Evolutionary conservation across 2,888 invertebrate species (phyloP).

Genomic region (Pterostichus madidus): DNA sequence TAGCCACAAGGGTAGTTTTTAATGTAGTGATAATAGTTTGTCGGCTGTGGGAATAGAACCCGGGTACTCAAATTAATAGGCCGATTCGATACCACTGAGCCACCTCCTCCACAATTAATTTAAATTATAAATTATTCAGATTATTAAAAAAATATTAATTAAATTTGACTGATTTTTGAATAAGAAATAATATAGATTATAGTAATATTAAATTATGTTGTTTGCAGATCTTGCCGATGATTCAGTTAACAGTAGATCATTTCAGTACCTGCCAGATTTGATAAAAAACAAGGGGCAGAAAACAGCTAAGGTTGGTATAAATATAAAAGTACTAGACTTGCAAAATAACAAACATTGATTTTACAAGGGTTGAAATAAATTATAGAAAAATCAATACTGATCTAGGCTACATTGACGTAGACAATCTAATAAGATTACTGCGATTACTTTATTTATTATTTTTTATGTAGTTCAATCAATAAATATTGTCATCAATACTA

Average conservation of each 20-base stretch:
- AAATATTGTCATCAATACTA: background rate
- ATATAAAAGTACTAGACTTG: constrained; percentile 30
- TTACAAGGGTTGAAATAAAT: constrained; percentile 11
- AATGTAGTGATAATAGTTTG: no score
- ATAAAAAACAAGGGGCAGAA: constrained; percentile 57
- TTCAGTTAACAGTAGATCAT: constrained; percentile 56
- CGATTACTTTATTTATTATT: background rate
- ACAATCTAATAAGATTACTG: constrained; percentile 22
- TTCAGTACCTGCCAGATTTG: constrained; percentile 64
- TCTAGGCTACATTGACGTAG: constrained; percentile 8
- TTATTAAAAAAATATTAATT: no score
- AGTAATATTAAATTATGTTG: background rate
- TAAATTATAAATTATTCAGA: no score
- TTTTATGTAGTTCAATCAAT: background rate
- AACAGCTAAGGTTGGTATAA: constrained; percentile 55
- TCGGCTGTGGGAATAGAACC: no score
- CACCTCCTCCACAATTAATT: no score
- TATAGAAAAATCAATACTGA: constrained; percentile 46
- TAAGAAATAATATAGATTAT: no score
- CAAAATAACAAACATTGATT: constrained; percentile 36
- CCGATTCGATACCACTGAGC: no score
- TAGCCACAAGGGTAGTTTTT: no score
- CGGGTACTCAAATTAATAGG: no score
- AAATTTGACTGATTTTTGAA: no score
- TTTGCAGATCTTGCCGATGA: constrained; percentile 57